phyloP scores from a whole-genome alignment of 2,113 vertebrate genomes.

The Hirundichthys speculiger region DNA sequence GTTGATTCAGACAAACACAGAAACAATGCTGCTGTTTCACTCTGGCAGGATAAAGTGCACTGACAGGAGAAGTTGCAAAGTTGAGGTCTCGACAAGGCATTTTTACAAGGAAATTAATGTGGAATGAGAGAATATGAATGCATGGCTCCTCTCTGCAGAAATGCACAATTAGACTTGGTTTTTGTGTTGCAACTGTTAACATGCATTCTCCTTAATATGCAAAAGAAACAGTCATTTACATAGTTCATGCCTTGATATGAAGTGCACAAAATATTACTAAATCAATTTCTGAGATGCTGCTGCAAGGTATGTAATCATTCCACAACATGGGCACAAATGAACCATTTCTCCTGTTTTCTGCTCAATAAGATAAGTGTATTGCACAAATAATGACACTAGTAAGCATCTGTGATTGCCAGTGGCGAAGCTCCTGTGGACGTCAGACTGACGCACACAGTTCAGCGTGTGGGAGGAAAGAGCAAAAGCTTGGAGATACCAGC shows the following conservation, averaged over 20 bases:
- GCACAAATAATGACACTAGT: slow-evolving; percentile 58
- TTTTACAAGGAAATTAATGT: slow-evolving; percentile 5
- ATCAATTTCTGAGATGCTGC: slow-evolving; percentile 13
- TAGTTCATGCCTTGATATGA: slow-evolving; percentile 19
- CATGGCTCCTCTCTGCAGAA: slow-evolving; percentile 23
- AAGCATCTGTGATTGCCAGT: slow-evolving; percentile 62
- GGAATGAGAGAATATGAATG: neutral
- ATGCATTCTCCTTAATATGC: slow-evolving; percentile 19
- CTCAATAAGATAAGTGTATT: slow-evolving; percentile 39
- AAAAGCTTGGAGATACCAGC: slow-evolving; percentile 66
- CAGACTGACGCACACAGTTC: slow-evolving; percentile 77
- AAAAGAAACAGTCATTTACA: slow-evolving; percentile 9
- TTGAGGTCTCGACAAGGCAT: neutral
- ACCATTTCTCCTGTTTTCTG: slow-evolving; percentile 45
- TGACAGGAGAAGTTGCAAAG: neutral
- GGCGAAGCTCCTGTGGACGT: slow-evolving; percentile 67
- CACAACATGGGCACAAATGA: neutral
- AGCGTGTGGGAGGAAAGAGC: slow-evolving; percentile 76
- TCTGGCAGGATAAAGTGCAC: neutral
- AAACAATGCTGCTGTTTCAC: neutral
- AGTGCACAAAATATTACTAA: slow-evolving; percentile 1
- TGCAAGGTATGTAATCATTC: slow-evolving; percentile 35
- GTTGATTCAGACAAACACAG: neutral
- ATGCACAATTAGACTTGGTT: neutral
- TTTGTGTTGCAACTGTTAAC: slow-evolving; percentile 14